Conservation (phyloP, 2,888 invertebrate species). For the Cephus spinipes region DNA sequence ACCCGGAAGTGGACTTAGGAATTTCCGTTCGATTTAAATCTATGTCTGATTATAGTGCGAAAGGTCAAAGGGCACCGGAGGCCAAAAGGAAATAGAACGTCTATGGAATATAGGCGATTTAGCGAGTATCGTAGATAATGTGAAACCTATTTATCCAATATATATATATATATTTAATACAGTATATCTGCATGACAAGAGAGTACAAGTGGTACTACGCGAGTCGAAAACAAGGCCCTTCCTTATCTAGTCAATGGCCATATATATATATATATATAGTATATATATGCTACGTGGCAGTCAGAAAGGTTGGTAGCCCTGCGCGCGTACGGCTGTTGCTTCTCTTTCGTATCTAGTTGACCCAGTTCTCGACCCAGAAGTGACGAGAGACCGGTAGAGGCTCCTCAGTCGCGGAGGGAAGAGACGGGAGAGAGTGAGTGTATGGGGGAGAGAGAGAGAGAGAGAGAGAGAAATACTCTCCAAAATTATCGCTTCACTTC, state of each 20-base stretch:
- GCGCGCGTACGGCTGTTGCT: constrained; percentile 21
- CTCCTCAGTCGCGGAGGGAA: background rate
- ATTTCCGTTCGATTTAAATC: background rate
- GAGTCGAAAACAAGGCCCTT: constrained; percentile 8
- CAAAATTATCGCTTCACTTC: constrained; percentile 37
- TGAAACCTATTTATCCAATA: constrained; percentile 14
- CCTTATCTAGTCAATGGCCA: constrained; percentile 1
- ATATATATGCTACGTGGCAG: background rate
- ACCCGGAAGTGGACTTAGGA: background rate
- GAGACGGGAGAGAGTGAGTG: background rate
- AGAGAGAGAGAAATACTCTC: constrained; percentile 22
- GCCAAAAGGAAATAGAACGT: background rate
- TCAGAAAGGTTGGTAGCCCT: constrained; percentile 4
- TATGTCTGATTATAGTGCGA: background rate
- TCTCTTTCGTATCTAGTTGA: constrained; percentile 49
- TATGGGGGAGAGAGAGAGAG: constrained; percentile 34
- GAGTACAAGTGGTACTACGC: background rate
- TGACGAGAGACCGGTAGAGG: background rate
- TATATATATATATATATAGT: no score
- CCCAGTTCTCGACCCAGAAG: constrained; percentile 44
- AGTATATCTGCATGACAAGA: background rate
- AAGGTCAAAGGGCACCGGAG: background rate
- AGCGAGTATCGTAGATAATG: background rate
- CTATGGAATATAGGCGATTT: background rate
- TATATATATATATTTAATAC: background rate